These are phyloP conservation scores for Karalla daura DNA, from an alignment of 2,797 vertebrate species.

Conservation along the genomic window DNA sequence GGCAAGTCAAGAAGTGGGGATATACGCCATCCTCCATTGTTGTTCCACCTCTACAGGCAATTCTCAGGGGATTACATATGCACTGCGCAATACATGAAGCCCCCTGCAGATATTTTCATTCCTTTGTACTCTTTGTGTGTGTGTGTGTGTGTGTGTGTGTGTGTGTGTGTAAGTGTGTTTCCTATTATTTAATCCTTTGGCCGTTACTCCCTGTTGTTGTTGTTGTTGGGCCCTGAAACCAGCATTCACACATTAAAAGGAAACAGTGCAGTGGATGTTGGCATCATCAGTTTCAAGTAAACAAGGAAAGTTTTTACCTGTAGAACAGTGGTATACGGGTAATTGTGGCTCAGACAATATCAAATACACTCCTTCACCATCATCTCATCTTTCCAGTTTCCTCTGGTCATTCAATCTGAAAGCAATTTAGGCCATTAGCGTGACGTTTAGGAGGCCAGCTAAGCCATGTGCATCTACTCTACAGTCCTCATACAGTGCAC, in stretches of 20 bases:
- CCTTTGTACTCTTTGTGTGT: slow-evolving; percentile 5
- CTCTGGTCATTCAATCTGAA: slow-evolving; percentile 70
- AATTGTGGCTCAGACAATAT: slow-evolving; percentile 38
- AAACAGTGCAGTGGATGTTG: slow-evolving; percentile 11
- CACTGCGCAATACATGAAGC: slow-evolving; percentile 37
- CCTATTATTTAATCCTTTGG: slow-evolving; percentile 25
- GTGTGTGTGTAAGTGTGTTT: slow-evolving; percentile 2
- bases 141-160: neutral
- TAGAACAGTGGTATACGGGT: slow-evolving; percentile 38
- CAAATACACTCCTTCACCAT: slow-evolving; percentile 41
- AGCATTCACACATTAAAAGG: slow-evolving; percentile 23
- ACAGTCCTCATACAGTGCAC: slow-evolving; percentile 32
- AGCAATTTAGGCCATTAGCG: slow-evolving; percentile 77
- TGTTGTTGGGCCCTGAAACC: slow-evolving; percentile 18
- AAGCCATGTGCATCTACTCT: slow-evolving; percentile 59
- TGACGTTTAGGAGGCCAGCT: slow-evolving; percentile 59
- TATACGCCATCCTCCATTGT: slow-evolving; percentile 52
- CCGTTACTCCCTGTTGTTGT: slow-evolving; percentile 6
- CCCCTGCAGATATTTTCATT: slow-evolving; percentile 32
- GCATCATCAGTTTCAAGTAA: slow-evolving; percentile 14
- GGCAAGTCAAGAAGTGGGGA: slow-evolving; percentile 46
- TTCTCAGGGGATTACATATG: slow-evolving; percentile 57
- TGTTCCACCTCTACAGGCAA: slow-evolving; percentile 42
- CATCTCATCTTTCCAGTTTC: slow-evolving; percentile 59
- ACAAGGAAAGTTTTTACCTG: slow-evolving; percentile 29